Evolutionary conservation across 2,888 invertebrate genomes (phyloP).

Genomic region (Prosapia bicincta): DNA sequence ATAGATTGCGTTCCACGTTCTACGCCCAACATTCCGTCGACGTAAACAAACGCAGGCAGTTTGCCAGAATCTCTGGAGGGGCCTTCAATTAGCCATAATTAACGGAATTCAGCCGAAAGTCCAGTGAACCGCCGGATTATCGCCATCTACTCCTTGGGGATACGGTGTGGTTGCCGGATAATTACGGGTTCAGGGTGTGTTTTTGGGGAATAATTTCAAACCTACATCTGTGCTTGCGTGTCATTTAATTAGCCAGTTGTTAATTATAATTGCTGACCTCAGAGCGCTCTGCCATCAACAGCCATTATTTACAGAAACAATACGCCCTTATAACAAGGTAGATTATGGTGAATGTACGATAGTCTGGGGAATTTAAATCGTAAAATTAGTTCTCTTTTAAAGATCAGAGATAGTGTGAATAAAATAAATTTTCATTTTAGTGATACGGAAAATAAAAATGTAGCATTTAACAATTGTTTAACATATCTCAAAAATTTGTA

Average conservation of each 20-base stretch:
- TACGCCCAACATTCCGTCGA: no score
- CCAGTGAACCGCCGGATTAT: not conserved
- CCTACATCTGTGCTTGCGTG: slow-evolving; percentile 14
- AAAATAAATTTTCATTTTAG: no score
- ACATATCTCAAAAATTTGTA: no score
- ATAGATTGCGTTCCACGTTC: no score
- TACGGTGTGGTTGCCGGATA: slow-evolving; percentile 2
- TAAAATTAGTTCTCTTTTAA: no score
- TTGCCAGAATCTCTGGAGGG: not conserved
- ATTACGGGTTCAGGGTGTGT: slow-evolving; percentile 15
- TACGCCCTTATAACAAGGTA: not conserved
- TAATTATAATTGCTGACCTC: slow-evolving; percentile 21
- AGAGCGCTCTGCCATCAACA: not conserved
- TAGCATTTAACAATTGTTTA: no score
- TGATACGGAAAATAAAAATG: no score
- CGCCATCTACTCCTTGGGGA: not conserved
- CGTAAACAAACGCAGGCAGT: not conserved
- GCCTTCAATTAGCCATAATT: not conserved
- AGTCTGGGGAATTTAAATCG: not conserved
- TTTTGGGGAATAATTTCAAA: slow-evolving; percentile 13
- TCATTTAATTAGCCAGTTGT: slow-evolving; percentile 25
- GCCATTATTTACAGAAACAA: not conserved
- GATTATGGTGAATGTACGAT: not conserved
- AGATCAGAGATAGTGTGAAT: no score
- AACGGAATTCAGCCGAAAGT: not conserved